phyloP scores from a whole-genome alignment of 2,113 vertebrate genomes.

The Pituophis catenifer region DNA sequence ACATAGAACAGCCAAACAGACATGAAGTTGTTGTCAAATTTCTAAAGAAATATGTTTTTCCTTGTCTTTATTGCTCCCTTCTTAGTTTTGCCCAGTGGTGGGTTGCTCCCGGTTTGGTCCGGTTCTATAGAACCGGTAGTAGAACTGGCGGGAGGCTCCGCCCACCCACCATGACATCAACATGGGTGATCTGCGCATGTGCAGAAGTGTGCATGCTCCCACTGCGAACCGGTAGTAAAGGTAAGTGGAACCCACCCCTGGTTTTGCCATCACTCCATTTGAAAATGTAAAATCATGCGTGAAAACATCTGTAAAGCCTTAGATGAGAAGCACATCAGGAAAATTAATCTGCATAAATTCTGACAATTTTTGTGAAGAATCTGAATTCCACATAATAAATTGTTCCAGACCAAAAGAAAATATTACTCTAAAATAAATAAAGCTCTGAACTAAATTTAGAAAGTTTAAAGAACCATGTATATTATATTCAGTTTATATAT shows the following conservation, averaged over 20 bases:
- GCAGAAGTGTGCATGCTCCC: too few species aligned
- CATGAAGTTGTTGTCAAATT: neutral
- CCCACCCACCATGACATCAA: too few species aligned
- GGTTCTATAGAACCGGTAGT: too few species aligned
- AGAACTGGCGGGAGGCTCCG: too few species aligned
- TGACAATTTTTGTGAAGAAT: neutral
- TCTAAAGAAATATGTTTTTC: neutral
- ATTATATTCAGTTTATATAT: neutral
- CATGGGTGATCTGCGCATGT: too few species aligned
- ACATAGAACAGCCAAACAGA: neutral
- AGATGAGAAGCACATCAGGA: neutral
- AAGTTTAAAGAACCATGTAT: neutral
- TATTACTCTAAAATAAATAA: neutral
- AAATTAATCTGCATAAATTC: neutral
- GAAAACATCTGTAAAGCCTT: neutral
- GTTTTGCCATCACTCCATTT: neutral
- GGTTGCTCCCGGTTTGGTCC: too few species aligned
- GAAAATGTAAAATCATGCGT: neutral
- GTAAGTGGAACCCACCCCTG: too few species aligned
- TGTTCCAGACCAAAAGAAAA: neutral
- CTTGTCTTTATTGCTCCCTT: neutral
- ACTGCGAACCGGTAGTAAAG: too few species aligned
- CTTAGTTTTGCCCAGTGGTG: neutral
- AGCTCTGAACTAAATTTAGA: neutral
- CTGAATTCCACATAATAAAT: neutral